phyloP scores from a whole-genome alignment of 1,140 invertebrate species.

The Ectropis grisescens region DNA sequence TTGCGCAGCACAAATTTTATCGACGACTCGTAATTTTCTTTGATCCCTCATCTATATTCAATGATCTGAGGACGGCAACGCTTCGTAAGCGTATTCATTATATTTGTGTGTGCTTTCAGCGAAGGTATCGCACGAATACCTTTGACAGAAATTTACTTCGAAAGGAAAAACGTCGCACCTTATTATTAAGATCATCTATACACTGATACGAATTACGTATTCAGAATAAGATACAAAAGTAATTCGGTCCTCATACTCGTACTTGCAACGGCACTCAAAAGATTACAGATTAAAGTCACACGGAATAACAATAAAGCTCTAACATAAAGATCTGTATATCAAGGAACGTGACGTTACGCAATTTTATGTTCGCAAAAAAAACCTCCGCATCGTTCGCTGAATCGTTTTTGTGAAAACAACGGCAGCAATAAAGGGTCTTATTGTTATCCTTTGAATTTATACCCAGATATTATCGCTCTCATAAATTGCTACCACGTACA shows the following conservation, averaged over 20 bases:
- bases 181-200: no score
- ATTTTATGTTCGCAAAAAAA: slow-evolving; percentile 55
- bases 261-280: no score
- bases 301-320: slow-evolving; percentile 26
- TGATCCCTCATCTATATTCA: slow-evolving; percentile 64
- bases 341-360: slow-evolving; percentile 46
- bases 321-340: slow-evolving; percentile 45
- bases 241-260: no score
- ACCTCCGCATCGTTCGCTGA: slow-evolving; percentile 36
- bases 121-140: slow-evolving; percentile 18
- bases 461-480: slow-evolving; percentile 58
- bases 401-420: slow-evolving; percentile 62
- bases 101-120: slow-evolving; percentile 24
- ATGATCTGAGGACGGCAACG: slow-evolving; percentile 51
- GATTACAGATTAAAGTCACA: no score
- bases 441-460: slow-evolving; percentile 67
- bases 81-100: slow-evolving; percentile 57
- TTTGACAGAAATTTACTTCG: slow-evolving; percentile 17
- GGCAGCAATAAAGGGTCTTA: slow-evolving; percentile 58
- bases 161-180: no score
- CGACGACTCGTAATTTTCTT: slow-evolving; percentile 52
- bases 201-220: no score
- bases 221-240: no score
- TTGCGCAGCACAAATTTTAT: slow-evolving; percentile 53
- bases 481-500: slow-evolving; percentile 55